A percentile compares a stretch with the other conserved stretches of the same genome.
Evolutionary conservation across 2,797 vertebrate genomes (phyloP).

Genomic region (Melopsittacus undulatus): DNA sequence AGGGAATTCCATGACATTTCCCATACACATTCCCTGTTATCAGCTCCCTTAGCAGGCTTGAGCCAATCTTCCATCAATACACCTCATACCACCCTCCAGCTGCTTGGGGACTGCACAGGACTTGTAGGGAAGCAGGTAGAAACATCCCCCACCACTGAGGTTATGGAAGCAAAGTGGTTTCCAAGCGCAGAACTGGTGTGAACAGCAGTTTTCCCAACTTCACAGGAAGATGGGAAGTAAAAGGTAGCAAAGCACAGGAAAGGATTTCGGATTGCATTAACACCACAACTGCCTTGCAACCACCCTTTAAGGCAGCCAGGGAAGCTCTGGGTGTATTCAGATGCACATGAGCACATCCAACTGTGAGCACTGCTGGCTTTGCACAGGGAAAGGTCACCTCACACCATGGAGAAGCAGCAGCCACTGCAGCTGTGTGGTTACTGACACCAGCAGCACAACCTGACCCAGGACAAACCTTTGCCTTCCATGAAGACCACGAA

Average conservation of each 20-base stretch:
- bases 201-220: not conserved
- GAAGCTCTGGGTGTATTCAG: not conserved
- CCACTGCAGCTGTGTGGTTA: not conserved
- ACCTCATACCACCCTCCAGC: not conserved
- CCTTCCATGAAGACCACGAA: conserved; percentile 95
- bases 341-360: not conserved
- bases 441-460: not conserved
- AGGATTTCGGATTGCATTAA: not conserved
- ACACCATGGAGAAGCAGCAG: not conserved
- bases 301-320: not conserved
- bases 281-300: not conserved
- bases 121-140: too few relatives aligned
- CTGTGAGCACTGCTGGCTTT: not conserved
- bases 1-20: not conserved
- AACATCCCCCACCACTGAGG: fast-evolving
- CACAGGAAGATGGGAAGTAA: not conserved
- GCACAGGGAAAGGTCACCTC: not conserved
- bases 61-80: not conserved
- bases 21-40: fast-evolving
- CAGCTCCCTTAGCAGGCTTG: not conserved
- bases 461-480: conserved; percentile 83
- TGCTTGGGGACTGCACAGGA: not conserved
- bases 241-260: not conserved
- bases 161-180: not conserved
- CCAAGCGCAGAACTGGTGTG: not conserved